Evolutionary conservation across 2,113 vertebrate species (phyloP), one percentile per base, ranked within the genome.

Genomic region (Petromus typicus): DNA sequence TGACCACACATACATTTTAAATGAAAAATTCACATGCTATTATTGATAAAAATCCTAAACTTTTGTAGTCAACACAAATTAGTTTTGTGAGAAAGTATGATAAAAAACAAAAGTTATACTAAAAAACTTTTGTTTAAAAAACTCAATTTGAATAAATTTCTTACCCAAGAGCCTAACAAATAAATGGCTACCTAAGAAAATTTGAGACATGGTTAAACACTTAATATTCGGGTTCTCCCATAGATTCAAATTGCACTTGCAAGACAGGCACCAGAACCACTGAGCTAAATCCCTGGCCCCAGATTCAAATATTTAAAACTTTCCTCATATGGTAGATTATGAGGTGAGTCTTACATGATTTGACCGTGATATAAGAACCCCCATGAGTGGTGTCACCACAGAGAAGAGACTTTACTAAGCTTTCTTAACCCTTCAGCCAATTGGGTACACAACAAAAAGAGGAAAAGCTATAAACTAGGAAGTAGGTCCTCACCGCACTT

Each of bases 1-100:
- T 80, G 59, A 75, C 76, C 64, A 51, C 18, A 11, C 13, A 66
- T 40, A 25, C 51, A 61, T 76, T 76, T 87, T 84, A 66, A 51
- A 2, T 61, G 43, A 83, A 93, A 89, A 63, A 34, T 34, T 7
- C 12, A 67, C 22, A 43, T 91, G 51, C 89, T 91, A 54, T 78
- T 23, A 51, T 54, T 20, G 45, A 78, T 54, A 48, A 51, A 34
- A 27, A 78, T 34, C 3, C 48, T 54, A 54, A 57, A 45, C 7
- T 75, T 75, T 17, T 75, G 43, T 48, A 75, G 25, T 48, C 7
- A 30, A 14, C 54, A 64, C 11, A 40, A 56, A 63, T 63, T 86
- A 22, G 73, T 73, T 81, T 82, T 61, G 6, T 59, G 78, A 78
- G 23, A 86, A 43, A n/a, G 2, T 30, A 14, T 14, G 81, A 59